Percentiles rank a stretch among this genome's conserved stretches.
These are phyloP conservation scores for Osmerus mordax DNA, from an alignment of 2,113 vertebrate species.

Conservation along the genomic window DNA sequence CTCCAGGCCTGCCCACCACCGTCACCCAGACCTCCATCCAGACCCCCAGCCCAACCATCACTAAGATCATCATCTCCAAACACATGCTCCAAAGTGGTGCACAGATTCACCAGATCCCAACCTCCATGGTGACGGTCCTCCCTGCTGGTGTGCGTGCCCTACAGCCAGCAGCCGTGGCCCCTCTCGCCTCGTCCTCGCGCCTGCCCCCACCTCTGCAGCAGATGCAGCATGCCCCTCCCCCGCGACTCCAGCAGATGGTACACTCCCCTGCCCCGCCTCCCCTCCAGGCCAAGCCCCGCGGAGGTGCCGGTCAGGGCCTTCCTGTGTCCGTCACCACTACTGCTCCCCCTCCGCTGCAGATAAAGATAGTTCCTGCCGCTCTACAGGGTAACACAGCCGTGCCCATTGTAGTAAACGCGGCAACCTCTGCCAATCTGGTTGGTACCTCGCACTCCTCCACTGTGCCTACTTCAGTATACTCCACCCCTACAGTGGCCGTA, in stretches of 20 bases:
- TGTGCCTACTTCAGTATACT: slow-evolving; percentile 30
- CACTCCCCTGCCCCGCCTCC: slow-evolving; percentile 67
- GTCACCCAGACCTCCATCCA: slow-evolving; percentile 12
- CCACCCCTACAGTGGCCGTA: slow-evolving; percentile 35
- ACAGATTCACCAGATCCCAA: slow-evolving; percentile 60
- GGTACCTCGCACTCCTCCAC: slow-evolving; percentile 24
- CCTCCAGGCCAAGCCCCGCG: slow-evolving; percentile 72
- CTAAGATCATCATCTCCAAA: slow-evolving; percentile 84
- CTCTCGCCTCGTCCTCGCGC: slow-evolving; percentile 49
- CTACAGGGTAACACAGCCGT: slow-evolving; percentile 67
- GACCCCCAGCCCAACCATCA: slow-evolving; percentile 63
- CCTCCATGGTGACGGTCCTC: slow-evolving; percentile 79
- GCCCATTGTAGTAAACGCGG: slow-evolving; percentile 50
- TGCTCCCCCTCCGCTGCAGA: slow-evolving; percentile 82
- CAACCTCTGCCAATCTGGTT: slow-evolving; percentile 46
- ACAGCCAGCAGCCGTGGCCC: slow-evolving; percentile 50
- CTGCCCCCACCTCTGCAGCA: slow-evolving; percentile 82
- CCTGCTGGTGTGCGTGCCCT: slow-evolving; percentile 62
- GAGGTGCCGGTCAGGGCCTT: slow-evolving; percentile 41
- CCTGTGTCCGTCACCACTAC: slow-evolving; percentile 44
- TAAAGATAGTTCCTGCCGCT: slow-evolving; percentile 78
- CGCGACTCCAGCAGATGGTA: slow-evolving; percentile 73
- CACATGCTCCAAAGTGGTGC: slow-evolving; percentile 72
- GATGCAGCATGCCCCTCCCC: slow-evolving; percentile 62
- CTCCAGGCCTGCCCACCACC: slow-evolving; percentile 38